Percentiles rank a stretch among this genome's conserved stretches.
Conservation (phyloP, 2,888 invertebrate genomes). For the Altica lythri region DNA sequence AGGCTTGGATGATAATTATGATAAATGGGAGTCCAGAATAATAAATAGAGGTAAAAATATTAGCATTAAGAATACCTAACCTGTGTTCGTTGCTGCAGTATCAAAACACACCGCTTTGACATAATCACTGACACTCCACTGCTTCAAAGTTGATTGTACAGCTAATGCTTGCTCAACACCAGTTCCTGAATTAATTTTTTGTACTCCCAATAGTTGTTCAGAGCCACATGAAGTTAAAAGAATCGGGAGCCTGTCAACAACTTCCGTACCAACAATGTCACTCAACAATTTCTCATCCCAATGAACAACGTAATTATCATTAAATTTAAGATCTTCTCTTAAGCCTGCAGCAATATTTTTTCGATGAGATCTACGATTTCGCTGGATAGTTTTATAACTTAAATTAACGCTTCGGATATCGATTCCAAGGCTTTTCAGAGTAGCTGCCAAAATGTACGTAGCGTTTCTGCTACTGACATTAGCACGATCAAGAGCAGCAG, state of each 20-base stretch:
- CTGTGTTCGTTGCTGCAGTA: slow-evolving; percentile 10
- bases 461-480: background rate
- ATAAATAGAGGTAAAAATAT: background rate
- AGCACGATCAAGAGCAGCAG: slow-evolving; percentile 5
- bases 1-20: background rate
- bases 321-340: slow-evolving; percentile 3
- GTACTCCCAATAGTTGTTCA: slow-evolving; percentile 19
- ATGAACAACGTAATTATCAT: slow-evolving; percentile 16
- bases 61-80: background rate
- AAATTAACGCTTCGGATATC: background rate
- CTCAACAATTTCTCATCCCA: slow-evolving; percentile 18
- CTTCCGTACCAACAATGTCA: background rate
- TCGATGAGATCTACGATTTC: slow-evolving; percentile 1
- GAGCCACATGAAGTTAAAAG: slow-evolving; percentile 4
- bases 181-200: slow-evolving; percentile 10
- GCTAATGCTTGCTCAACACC: slow-evolving; percentile 16
- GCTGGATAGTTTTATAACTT: background rate
- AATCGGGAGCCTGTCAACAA: slow-evolving; percentile 16
- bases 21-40: background rate
- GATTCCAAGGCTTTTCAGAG: background rate
- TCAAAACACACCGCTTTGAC: slow-evolving; percentile 19
- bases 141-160: slow-evolving; percentile 1
- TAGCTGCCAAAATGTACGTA: slow-evolving; percentile 3
- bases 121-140: slow-evolving; percentile 14
- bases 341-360: slow-evolving; percentile 7